Conservation (phyloP, 1,140 invertebrate species). For the Spodoptera frugiperda region DNA sequence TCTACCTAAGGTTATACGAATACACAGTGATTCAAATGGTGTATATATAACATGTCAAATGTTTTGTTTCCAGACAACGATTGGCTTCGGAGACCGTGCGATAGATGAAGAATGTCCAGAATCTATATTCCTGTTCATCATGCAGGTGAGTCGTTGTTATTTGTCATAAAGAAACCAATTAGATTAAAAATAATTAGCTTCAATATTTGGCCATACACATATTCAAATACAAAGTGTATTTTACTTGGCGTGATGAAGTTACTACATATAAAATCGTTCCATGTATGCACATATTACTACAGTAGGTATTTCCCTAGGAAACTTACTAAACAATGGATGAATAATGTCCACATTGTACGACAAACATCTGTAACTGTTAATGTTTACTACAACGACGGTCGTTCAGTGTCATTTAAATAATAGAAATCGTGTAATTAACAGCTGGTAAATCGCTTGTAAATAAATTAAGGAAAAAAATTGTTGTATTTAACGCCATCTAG, state of each 20-base stretch:
- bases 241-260: too few relatives aligned
- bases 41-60: neutral
- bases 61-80: constrained; percentile 75
- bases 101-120: constrained; percentile 83
- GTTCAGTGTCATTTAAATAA: constrained; percentile 23
- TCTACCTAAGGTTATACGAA: too few relatives aligned
- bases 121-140: constrained; percentile 80
- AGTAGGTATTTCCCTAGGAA: neutral
- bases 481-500: constrained; percentile 9
- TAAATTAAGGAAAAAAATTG: neutral
- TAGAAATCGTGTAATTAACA: constrained; percentile 27
- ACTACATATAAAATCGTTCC: too few relatives aligned
- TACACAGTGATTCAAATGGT: neutral
- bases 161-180: too few relatives aligned
- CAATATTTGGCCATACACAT: too few relatives aligned
- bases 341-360: neutral
- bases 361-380: neutral
- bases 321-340: neutral
- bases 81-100: constrained; percentile 79
- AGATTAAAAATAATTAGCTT: too few relatives aligned
- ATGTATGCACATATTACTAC: too few relatives aligned
- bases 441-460: constrained; percentile 3
- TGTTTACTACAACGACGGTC: neutral
- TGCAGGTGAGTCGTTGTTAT: constrained; percentile 67
- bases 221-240: too few relatives aligned